Percentiles rank a stretch among this genome's conserved stretches.
These are phyloP conservation scores for Carpatolechia fugitivella DNA, from an alignment of 2,888 invertebrate species.

Conservation along the genomic window DNA sequence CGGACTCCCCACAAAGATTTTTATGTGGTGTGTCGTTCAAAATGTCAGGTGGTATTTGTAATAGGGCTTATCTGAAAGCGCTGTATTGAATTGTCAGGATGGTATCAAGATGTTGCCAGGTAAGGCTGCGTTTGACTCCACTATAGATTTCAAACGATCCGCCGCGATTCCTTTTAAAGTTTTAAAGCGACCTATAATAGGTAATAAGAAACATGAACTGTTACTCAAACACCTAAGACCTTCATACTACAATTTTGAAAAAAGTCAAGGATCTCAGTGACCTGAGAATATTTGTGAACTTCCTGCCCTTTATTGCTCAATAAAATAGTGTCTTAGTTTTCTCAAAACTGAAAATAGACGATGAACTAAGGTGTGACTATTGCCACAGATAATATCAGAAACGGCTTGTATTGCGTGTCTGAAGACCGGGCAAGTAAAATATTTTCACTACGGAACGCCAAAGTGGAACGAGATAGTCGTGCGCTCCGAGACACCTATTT, in stretches of 20 bases:
- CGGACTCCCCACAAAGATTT: slow-evolving; percentile 45
- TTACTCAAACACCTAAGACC: not conserved
- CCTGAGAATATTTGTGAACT: too few species aligned
- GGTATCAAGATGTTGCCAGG: slow-evolving; percentile 48
- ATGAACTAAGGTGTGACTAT: too few species aligned
- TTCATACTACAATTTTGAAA: too few species aligned
- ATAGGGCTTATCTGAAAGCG: slow-evolving; percentile 51
- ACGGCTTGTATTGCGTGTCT: slow-evolving; percentile 40
- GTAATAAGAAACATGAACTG: not conserved
- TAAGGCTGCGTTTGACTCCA: slow-evolving; percentile 36
- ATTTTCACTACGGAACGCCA: slow-evolving; percentile 42
- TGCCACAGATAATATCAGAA: slow-evolving; percentile 37
- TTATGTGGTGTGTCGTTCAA: slow-evolving; percentile 45
- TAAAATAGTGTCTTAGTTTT: too few species aligned
- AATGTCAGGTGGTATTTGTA: slow-evolving; percentile 56
- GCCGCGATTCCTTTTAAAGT: slow-evolving; percentile 34
- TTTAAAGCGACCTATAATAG: slow-evolving; percentile 34
- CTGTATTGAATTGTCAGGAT: slow-evolving; percentile 63
- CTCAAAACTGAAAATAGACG: too few species aligned
- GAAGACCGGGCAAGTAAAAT: slow-evolving; percentile 49
- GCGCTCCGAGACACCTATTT: slow-evolving; percentile 21
- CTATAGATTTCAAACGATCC: slow-evolving; percentile 49
- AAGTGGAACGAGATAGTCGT: slow-evolving; percentile 55
- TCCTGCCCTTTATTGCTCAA: too few species aligned
- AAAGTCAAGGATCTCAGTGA: too few species aligned